phyloP scores from a whole-genome alignment of 2,888 invertebrate genomes.

The Thecocarcelia acutangulata region DNA sequence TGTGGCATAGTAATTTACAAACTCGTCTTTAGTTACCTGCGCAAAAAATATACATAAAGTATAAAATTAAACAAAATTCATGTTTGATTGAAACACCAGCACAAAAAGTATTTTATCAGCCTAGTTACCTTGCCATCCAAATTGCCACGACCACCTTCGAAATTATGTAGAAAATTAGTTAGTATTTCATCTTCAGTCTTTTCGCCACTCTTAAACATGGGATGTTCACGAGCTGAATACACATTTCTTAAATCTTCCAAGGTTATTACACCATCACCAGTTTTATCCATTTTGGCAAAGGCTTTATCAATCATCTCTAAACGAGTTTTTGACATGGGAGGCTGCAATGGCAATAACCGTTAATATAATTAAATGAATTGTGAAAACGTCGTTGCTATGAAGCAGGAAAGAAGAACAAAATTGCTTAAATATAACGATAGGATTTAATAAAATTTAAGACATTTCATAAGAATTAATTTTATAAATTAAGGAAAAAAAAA shows the following conservation, averaged over 20 bases:
- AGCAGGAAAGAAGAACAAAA: background rate
- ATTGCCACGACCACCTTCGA: constrained; percentile 86
- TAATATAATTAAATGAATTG: constrained; percentile 35
- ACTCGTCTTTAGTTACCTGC: constrained; percentile 96
- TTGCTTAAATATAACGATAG: background rate
- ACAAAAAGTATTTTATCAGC: background rate
- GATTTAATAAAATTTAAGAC: constrained; percentile 6
- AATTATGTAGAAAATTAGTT: constrained; percentile 90
- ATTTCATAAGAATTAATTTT: constrained; percentile 16
- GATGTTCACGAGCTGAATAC: constrained; percentile 91
- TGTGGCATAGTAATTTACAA: constrained; percentile 95
- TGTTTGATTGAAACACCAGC: too few relatives aligned
- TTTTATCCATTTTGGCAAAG: constrained; percentile 92
- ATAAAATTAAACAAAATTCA: constrained; percentile 5
- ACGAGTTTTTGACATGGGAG: constrained; percentile 90
- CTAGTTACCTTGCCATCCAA: constrained; percentile 88
- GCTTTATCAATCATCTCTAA: constrained; percentile 90
- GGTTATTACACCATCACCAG: constrained; percentile 91
- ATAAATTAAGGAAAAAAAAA: background rate
- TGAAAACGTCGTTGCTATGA: constrained; percentile 1
- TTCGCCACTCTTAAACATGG: constrained; percentile 93
- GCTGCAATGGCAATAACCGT: constrained; percentile 83
- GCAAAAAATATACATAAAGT: constrained; percentile 2
- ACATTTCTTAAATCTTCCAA: constrained; percentile 89
- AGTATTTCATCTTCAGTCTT: constrained; percentile 92